These are phyloP conservation scores for Siderastrea radians DNA, from an alignment of 92 coral and sea anemone species.

Conservation along the genomic window DNA sequence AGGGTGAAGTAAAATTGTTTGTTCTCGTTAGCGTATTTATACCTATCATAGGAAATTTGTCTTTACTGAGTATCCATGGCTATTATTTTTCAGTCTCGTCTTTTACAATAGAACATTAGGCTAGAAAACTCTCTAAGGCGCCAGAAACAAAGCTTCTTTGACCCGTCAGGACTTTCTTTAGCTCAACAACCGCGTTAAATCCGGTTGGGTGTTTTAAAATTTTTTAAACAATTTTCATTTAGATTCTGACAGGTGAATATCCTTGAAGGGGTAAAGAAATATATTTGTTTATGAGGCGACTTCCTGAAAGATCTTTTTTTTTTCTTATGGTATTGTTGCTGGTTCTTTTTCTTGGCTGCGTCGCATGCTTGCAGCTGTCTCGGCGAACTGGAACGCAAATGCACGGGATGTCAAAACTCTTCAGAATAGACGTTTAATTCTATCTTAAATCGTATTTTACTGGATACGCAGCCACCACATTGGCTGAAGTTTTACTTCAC, in stretches of 20 bases:
- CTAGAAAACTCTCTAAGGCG: not conserved
- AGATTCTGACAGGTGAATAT: not conserved
- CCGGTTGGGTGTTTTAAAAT: slow-evolving; percentile 6
- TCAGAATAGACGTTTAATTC: not conserved
- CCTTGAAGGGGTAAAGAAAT: not conserved
- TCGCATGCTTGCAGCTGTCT: slow-evolving; percentile 1
- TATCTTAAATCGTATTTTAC: not conserved
- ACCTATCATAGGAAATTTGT: slow-evolving; percentile 1
- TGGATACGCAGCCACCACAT: not conserved
- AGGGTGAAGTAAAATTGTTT: not conserved
- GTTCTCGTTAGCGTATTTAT: slow-evolving; percentile 7
- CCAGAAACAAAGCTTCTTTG: slow-evolving; percentile 20
- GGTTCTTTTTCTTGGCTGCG: slow-evolving; percentile 1
- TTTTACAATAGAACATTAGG: slow-evolving; percentile 9
- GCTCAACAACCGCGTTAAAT: not conserved
- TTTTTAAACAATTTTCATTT: slow-evolving; percentile 7
- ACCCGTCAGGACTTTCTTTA: not conserved
- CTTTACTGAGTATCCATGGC: not conserved
- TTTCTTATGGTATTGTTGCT: not conserved
- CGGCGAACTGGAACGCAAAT: not conserved
- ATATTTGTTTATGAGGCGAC: slow-evolving; percentile 3
- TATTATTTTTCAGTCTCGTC: not conserved
- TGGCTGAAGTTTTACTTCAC: not conserved
- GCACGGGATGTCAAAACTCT: not conserved
- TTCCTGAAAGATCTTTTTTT: slow-evolving; percentile 15